A percentile compares a stretch with the other conserved stretches of the same genome.
Evolutionary conservation across 2,888 invertebrate species (phyloP).

Genomic region (Sialis lutaria): DNA sequence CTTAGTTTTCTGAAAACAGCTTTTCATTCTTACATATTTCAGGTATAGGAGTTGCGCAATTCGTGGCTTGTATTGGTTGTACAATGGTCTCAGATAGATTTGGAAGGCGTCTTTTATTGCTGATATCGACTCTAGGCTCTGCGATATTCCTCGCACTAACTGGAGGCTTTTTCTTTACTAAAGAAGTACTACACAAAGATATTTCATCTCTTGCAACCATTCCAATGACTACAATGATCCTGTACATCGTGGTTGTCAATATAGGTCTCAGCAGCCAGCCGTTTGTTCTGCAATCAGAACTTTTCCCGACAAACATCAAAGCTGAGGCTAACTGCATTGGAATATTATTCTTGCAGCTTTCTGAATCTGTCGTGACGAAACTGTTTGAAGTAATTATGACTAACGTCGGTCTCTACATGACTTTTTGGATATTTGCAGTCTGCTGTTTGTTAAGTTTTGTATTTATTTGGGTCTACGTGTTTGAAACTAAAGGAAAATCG

Average conservation of each 20-base stretch:
- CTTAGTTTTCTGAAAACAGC: not conserved
- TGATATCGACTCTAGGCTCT: conserved; percentile 37
- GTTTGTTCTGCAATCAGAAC: not conserved
- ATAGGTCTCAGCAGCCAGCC: conserved; percentile 1
- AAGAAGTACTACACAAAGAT: conserved; percentile 20
- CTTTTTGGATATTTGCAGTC: not conserved
- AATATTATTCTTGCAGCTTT: not conserved
- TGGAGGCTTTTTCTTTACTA: conserved; percentile 30
- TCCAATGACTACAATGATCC: not conserved
- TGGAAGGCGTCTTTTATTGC: conserved; percentile 37
- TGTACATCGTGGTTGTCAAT: conserved; percentile 1
- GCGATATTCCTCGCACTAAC: conserved; percentile 32
- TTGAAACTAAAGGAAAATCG: conserved; percentile 2
- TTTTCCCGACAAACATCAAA: conserved; percentile 3
- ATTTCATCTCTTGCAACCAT: conserved; percentile 13
- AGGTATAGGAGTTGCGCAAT: conserved; percentile 32
- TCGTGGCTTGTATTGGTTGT: conserved; percentile 32
- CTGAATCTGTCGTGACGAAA: conserved; percentile 1
- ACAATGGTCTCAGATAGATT: conserved; percentile 36
- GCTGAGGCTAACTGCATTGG: not conserved
- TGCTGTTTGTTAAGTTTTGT: not conserved
- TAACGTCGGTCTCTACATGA: not conserved
- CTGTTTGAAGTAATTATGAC: conserved; percentile 1
- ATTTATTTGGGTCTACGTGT: not conserved
- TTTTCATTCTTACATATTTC: not conserved